Evolutionary conservation across 2,797 vertebrate genomes (phyloP).

Genomic region (Spheniscus humboldti): DNA sequence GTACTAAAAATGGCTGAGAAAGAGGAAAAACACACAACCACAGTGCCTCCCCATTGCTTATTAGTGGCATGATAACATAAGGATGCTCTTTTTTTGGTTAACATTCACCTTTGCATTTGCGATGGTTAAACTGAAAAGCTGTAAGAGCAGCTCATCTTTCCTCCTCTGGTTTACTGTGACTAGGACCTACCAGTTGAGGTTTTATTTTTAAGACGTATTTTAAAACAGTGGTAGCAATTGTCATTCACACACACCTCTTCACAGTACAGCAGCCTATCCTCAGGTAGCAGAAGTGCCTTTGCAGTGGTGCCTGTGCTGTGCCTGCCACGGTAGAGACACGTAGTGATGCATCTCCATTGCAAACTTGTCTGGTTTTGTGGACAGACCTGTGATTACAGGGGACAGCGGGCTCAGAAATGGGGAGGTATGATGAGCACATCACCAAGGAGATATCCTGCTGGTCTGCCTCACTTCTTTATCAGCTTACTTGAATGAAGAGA

Average conservation of each 20-base stretch:
- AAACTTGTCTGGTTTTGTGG: neutral
- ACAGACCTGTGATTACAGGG: neutral
- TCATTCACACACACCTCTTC: neutral
- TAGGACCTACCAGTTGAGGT: neutral
- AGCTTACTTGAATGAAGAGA: neutral
- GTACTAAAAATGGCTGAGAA: neutral
- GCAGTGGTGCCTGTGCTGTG: neutral
- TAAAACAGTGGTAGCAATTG: neutral
- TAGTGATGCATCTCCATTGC: neutral
- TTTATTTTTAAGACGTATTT: neutral
- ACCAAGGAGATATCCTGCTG: neutral
- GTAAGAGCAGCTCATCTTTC: neutral
- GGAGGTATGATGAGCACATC: neutral
- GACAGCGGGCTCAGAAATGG: fast-evolving
- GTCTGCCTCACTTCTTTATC: neutral
- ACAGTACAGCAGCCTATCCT: neutral
- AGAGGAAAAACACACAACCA: neutral
- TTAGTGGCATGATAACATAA: neutral
- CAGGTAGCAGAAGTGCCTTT: neutral
- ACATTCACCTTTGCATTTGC: neutral
- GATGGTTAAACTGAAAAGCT: neutral
- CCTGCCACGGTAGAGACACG: fast-evolving
- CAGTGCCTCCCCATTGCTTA: neutral
- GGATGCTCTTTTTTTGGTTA: neutral
- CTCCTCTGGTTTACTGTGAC: neutral